Conservation (phyloP, 2,888 invertebrate genomes). For the Orchesellides sinensis region DNA sequence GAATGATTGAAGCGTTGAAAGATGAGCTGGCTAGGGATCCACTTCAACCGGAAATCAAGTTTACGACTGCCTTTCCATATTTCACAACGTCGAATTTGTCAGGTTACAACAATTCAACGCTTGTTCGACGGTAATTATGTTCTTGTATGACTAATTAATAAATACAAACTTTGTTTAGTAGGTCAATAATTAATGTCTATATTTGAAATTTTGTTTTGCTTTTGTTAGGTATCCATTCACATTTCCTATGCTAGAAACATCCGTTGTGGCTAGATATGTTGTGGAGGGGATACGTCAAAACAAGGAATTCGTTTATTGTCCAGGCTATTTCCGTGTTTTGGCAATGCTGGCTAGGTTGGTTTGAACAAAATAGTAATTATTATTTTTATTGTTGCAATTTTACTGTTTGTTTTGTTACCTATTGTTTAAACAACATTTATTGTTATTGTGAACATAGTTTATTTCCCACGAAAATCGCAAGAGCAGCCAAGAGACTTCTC, state of each 20-base stretch:
- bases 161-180: too few relatives aligned
- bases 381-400: not conserved
- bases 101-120: conserved; percentile 30
- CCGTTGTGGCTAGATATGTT: conserved; percentile 47
- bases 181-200: not conserved
- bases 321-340: conserved; percentile 38
- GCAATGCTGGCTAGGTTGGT: conserved; percentile 18
- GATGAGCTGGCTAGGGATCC: conserved; percentile 55
- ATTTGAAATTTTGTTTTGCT: not conserved
- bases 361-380: too few relatives aligned
- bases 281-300: conserved; percentile 49
- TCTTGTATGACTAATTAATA: too few relatives aligned
- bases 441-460: conserved; percentile 4
- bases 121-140: conserved; percentile 40
- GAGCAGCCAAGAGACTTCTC: conserved; percentile 40
- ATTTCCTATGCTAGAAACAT: conserved; percentile 53
- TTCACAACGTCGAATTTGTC: conserved; percentile 23
- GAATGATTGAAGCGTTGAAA: conserved; percentile 53
- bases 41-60: conserved; percentile 47
- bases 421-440: not conserved
- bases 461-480: conserved; percentile 41
- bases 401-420: not conserved
- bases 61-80: conserved; percentile 52
- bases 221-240: conserved; percentile 53
- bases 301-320: conserved; percentile 54